These are phyloP conservation scores for Cheilosia pagana DNA, from an alignment of 2,888 invertebrate species.

Conservation along the genomic window DNA sequence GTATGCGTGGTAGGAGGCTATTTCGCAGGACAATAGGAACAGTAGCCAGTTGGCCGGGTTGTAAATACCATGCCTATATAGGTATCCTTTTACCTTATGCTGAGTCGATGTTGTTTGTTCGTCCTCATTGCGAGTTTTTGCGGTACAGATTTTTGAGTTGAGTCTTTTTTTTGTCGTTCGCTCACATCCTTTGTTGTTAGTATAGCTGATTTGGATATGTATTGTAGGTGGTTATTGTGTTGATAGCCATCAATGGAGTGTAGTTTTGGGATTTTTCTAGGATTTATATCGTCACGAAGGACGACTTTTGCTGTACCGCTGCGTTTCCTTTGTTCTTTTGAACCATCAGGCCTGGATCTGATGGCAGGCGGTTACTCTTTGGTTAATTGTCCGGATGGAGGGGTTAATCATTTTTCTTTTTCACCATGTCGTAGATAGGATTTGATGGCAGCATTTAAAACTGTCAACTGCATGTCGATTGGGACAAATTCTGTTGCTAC, in stretches of 20 bases:
- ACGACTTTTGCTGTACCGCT: not conserved
- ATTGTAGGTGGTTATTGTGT: constrained; percentile 24
- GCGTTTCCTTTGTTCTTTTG: constrained; percentile 1
- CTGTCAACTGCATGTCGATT: constrained; percentile 17
- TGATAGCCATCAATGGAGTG: constrained; percentile 43
- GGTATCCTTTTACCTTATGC: constrained; percentile 17
- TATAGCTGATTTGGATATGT: constrained; percentile 43
- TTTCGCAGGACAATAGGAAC: constrained; percentile 22
- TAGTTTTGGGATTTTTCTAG: constrained; percentile 31
- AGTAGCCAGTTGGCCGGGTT: constrained; percentile 18
- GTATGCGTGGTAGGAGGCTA: not conserved
- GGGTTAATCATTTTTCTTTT: constrained; percentile 2
- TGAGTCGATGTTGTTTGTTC: constrained; percentile 27
- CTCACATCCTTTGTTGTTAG: constrained; percentile 12
- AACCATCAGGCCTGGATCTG: not conserved
- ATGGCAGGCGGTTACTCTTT: constrained; percentile 6
- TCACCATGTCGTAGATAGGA: not conserved
- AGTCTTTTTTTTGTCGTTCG: constrained; percentile 26
- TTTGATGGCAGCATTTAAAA: not conserved
- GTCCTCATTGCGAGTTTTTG: constrained; percentile 29
- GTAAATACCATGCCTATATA: not conserved
- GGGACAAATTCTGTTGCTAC: no score
- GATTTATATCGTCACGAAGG: constrained; percentile 42
- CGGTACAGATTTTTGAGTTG: not conserved
- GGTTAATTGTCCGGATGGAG: constrained; percentile 24